Evolutionary conservation across 37 sponge, comb jelly and placozoan genomes (phyloP).

Genomic region (Chondrilla cf. caribensis): DNA sequence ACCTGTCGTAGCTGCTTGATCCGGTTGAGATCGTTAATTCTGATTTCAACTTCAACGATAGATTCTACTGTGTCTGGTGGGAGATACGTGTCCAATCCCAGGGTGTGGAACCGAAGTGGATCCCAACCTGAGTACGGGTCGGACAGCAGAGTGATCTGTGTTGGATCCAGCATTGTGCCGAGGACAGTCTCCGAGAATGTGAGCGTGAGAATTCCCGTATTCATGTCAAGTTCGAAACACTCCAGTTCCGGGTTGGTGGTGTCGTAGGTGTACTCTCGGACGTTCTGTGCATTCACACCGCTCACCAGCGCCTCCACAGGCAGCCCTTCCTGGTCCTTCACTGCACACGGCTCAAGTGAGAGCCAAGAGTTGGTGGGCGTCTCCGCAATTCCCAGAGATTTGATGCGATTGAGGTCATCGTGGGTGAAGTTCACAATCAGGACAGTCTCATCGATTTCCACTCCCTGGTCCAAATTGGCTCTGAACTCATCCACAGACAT

Average conservation of each 20-base stretch:
- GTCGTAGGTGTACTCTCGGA: constrained; percentile 53
- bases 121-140: background rate
- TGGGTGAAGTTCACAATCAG: constrained; percentile 65
- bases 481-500: constrained; percentile 40
- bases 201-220: constrained; percentile 47
- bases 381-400: constrained; percentile 50
- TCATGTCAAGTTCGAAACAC: constrained; percentile 73
- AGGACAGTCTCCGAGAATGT: constrained; percentile 75
- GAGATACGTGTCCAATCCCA: constrained; percentile 22
- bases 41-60: constrained; percentile 27
- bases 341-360: constrained; percentile 53
- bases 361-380: constrained; percentile 46
- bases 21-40: constrained; percentile 52
- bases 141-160: constrained; percentile 61
- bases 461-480: constrained; percentile 25
- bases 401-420: constrained; percentile 69
- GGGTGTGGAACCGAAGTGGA: constrained; percentile 28
- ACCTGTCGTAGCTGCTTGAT: constrained; percentile 61
- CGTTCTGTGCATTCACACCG: constrained; percentile 39
- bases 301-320: constrained; percentile 11
- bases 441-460: constrained; percentile 57
- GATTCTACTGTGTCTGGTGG: constrained; percentile 9
- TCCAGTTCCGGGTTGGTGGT: constrained; percentile 53
- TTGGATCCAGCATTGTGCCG: constrained; percentile 35
- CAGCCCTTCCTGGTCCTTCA: constrained; percentile 50